Evolutionary conservation across 2,797 vertebrate species (phyloP).

Genomic region (Lacerta bilineata): DNA sequence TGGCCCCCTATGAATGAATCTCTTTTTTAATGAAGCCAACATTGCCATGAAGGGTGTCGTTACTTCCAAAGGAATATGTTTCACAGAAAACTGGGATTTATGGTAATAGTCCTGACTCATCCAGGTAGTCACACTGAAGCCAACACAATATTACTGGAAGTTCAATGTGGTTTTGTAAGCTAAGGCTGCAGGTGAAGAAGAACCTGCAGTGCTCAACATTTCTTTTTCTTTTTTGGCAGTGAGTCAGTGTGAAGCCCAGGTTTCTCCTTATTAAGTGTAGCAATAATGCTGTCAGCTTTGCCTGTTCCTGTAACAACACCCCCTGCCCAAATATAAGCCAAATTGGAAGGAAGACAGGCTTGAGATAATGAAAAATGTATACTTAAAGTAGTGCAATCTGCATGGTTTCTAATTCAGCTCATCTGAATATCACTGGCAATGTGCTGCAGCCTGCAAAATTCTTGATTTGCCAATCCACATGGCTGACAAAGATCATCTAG

Average conservation of each 20-base stretch:
- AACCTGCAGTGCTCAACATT: not conserved
- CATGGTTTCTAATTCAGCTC: not conserved
- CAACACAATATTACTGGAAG: slow-evolving; percentile 18
- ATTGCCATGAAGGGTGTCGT: slow-evolving; percentile 27
- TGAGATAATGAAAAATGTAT: not conserved
- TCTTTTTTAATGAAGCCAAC: slow-evolving; percentile 25
- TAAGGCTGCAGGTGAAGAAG: not conserved
- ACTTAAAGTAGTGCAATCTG: not conserved
- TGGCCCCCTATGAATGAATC: slow-evolving; percentile 29
- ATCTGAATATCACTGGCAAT: not conserved
- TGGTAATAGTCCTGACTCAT: slow-evolving; percentile 13
- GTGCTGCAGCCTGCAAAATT: not conserved
- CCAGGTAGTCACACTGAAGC: not conserved
- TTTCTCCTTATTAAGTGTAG: not conserved
- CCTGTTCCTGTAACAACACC: not conserved
- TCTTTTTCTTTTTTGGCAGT: not conserved
- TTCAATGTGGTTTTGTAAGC: not conserved
- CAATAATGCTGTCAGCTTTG: not conserved
- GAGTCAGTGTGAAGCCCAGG: not conserved
- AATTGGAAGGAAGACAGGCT: not conserved
- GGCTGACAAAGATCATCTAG: not conserved
- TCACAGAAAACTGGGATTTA: slow-evolving; percentile 25
- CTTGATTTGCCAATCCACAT: not conserved
- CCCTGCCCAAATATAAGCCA: not conserved
- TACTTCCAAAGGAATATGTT: slow-evolving; percentile 21